Evolutionary conservation across 1,140 invertebrate genomes (phyloP), one percentile per base, ranked within the genome.

Genomic region (Habropoda laboriosa): DNA sequence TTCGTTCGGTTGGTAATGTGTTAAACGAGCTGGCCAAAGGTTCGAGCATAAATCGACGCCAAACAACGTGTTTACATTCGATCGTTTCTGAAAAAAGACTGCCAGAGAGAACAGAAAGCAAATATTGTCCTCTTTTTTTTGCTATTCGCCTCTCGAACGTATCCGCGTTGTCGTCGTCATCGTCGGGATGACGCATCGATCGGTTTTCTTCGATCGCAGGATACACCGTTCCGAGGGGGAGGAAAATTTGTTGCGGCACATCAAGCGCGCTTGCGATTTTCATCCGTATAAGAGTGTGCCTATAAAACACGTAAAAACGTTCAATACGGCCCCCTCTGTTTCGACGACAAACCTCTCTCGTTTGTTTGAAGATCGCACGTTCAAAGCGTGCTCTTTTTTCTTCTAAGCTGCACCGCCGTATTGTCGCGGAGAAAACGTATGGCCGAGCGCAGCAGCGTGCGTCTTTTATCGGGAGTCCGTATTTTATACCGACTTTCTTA

Each of bases 361-460:
- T 53, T 45, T 55, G 45, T 87, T 86, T 75, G 68, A 84, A 85
- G 76, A 88, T 88, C 78, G 47, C 80, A 64, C 78, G 77, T 51
- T 77, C 58, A 79, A 81, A 86, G 58, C 70, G 71, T 66, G 76
- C 66, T 45, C 72, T 47, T 53, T 77, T 38, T 47, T 45, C 55
- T 51, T 21, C 42, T 66, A 79, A 78, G 53, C 30, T 30, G 70
- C 58, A 30, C 24, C 38, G 60, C 40, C 73, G 63, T 51, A 81
- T 78, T 81, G 82, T 89, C 70, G 64, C 77, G 45, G 58, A 63
- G 78, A 74, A 89, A 87, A 85, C 83, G 70, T 78, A 83, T 42
- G 42, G 42, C 21, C 68, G 79, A 85, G 72, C 72, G 73, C 82
- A 63, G 68, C 66, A 68, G 64, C 58, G 57, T 74, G 73, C 79